Evolutionary conservation across 2,888 invertebrate species (phyloP).

Genomic region (Andrena chrysosceles): DNA sequence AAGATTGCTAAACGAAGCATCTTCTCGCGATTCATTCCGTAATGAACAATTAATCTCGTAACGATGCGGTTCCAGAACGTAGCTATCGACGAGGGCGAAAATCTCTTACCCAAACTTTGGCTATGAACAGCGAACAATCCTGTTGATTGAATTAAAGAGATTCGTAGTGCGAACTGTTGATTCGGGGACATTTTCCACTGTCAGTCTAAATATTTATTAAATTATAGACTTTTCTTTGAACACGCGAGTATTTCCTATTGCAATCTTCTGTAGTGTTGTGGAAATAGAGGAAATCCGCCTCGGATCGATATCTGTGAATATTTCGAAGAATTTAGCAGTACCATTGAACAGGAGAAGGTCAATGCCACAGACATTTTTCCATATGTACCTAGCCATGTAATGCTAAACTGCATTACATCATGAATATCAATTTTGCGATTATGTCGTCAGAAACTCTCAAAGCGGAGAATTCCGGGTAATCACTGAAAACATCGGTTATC

Average conservation of each 20-base stretch:
- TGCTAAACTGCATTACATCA: conserved; percentile 57
- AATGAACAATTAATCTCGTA: conserved; percentile 5
- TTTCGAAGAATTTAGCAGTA: neutral
- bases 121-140: neutral
- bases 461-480: neutral
- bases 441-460: conserved; percentile 11
- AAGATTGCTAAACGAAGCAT: neutral
- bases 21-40: conserved; percentile 17
- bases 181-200: no score
- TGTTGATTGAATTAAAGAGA: no score
- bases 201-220: no score
- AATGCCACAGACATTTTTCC: conserved; percentile 44
- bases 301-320: neutral
- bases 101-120: neutral
- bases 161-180: no score
- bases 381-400: conserved; percentile 44
- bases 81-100: no score
- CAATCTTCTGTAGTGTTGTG: neutral
- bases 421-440: conserved; percentile 8
- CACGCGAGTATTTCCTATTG: no score
- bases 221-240: no score
- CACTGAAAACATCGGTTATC: neutral
- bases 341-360: conserved; percentile 16
- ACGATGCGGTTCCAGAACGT: no score
- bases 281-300: neutral